Evolutionary conservation across 2,888 invertebrate genomes (phyloP).

Genomic region (Caenorhabditis doughertyi): DNA sequence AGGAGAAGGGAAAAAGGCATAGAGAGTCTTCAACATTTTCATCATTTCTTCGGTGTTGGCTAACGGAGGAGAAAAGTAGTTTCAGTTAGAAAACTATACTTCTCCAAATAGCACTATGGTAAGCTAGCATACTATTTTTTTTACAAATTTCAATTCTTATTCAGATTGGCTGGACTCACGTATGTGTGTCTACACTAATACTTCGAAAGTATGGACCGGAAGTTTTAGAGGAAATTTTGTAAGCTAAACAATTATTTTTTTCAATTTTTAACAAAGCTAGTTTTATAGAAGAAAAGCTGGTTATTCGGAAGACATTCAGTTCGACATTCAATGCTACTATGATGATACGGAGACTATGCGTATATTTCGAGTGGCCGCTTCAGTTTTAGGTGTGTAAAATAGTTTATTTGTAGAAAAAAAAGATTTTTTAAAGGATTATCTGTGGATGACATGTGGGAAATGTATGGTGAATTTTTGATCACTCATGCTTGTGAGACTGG

Average conservation of each 20-base stretch:
- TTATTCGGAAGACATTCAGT: conserved; percentile 71
- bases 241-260: conserved; percentile 30
- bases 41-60: neutral
- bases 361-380: conserved; percentile 76
- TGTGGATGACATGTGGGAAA: conserved; percentile 78
- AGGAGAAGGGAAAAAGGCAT: neutral
- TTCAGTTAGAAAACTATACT: conserved; percentile 15
- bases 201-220: conserved; percentile 74
- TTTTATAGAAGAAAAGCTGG: conserved; percentile 74
- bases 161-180: conserved; percentile 80
- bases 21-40: neutral
- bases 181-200: conserved; percentile 72
- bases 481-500: conserved; percentile 78
- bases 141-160: too few relatives aligned
- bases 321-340: conserved; percentile 75
- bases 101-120: too few relatives aligned
- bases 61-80: neutral
- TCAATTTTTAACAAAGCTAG: neutral
- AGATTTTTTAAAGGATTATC: conserved; percentile 63
- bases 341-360: conserved; percentile 78
- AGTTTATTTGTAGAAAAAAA: neutral
- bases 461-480: conserved; percentile 78
- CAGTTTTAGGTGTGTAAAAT: conserved; percentile 65
- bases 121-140: too few relatives aligned
- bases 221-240: conserved; percentile 75